phyloP scores from a whole-genome alignment of 2,797 vertebrate genomes.

The Melopsittacus undulatus region DNA sequence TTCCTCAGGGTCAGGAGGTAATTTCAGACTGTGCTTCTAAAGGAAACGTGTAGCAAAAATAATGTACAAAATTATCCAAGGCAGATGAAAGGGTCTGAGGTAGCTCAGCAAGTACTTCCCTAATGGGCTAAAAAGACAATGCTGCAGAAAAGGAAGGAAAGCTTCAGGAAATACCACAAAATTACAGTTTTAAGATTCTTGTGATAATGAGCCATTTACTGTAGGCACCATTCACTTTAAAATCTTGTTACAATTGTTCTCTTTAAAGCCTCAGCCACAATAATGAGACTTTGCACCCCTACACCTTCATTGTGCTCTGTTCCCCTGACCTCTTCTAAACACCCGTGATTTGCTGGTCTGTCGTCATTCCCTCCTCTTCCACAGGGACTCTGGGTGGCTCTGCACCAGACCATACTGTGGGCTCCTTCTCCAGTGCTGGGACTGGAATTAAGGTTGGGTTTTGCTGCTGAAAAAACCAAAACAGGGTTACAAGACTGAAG shows the following conservation, averaged over 20 bases:
- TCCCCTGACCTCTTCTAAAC: not conserved
- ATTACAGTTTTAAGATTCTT: not conserved
- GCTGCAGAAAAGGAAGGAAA: not conserved
- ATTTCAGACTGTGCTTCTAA: not conserved
- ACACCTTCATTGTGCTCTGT: not conserved
- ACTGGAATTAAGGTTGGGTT: not conserved
- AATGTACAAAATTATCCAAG: not conserved
- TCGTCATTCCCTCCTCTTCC: not conserved
- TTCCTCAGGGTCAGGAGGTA: not conserved
- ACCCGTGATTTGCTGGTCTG: fast-evolving
- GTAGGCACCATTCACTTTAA: not conserved
- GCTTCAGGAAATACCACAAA: not conserved
- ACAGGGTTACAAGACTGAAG: not conserved
- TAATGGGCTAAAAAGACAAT: not conserved
- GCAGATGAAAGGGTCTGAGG: not conserved
- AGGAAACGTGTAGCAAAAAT: not conserved
- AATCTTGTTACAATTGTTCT: not conserved
- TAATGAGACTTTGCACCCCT: not conserved
- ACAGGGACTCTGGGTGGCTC: not conserved
- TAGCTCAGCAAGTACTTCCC: not conserved
- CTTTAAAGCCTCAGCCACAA: not conserved
- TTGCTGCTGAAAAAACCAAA: not conserved
- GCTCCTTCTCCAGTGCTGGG: not conserved
- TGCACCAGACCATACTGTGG: fast-evolving
- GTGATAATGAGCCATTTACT: not conserved